Evolutionary conservation across 2,888 invertebrate species (phyloP), one percentile per base, ranked within the genome.

Genomic region (Catocala nupta): DNA sequence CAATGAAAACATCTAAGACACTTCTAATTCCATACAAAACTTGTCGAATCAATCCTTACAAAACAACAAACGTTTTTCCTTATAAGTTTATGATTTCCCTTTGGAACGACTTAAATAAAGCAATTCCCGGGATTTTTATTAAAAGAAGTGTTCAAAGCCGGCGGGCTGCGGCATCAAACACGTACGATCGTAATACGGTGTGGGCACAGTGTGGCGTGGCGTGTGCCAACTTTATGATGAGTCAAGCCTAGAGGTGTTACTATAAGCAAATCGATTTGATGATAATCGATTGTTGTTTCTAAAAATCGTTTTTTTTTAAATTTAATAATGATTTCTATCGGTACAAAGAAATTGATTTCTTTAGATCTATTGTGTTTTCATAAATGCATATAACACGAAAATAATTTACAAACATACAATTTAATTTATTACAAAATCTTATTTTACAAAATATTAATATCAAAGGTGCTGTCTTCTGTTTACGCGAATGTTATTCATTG

Each of bases 111-210:
- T 16, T 49, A 50, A 50, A 55, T 34, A 49, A 44, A 52, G n/a
- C 42, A 45, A 56, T 56, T 56, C 13, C 39, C 8, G n/a, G 43
- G 4, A 16, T 48, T 55, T 48, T 52, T 56, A 62, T 48, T 52
- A 62, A 54, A 56, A 62, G 45, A 48, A 62, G 36, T 55, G 45
- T 59, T 42, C 48, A 51, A 61, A 55, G 55, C 51, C 55, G 11
- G 36, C 34, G 13, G 16, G 43, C 34, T 51, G 45, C 36, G 36
- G 36, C n/a, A 16, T 54, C n/a, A 34, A 47, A 44, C 59, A 59
- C 59, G 59, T 54, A 59, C 59, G 16, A 39, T 49, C 43, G 16
- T 43, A 43, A 39, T 47, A 47, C 34, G 43, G 8, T 45, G 39
- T 39, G 52, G 45, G 45, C 25, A 50, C 16, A 48, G 12, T 5